Percentiles rank a stretch among this genome's conserved stretches.
These are phyloP conservation scores for Cyanoderma ruficeps DNA, from an alignment of 2,113 vertebrate species.

Conservation along the genomic window DNA sequence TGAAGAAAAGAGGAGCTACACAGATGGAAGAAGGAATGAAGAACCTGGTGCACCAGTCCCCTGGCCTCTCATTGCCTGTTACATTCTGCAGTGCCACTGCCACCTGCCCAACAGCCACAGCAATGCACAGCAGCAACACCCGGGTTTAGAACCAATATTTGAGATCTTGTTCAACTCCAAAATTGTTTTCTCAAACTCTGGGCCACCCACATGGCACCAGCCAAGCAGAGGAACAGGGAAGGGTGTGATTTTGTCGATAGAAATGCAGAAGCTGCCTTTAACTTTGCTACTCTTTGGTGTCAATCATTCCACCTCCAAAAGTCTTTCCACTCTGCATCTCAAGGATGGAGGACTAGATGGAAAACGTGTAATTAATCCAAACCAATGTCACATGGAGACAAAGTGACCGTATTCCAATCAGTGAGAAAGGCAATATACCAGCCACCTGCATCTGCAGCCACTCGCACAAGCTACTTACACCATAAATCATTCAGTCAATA, in stretches of 20 bases:
- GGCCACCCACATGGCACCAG: neutral
- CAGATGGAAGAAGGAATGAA: neutral
- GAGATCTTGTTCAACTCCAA: neutral
- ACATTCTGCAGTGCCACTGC: neutral
- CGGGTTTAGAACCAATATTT: neutral
- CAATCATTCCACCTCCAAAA: neutral
- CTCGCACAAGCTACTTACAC: neutral
- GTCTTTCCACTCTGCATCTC: neutral
- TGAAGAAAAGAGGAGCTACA: neutral
- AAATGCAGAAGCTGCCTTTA: neutral
- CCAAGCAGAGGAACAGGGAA: neutral
- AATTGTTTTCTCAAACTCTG: neutral
- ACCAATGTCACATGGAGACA: neutral
- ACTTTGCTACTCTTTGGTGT: neutral
- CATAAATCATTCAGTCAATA: conserved; percentile 35
- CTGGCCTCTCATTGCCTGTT: neutral
- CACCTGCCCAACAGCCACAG: neutral
- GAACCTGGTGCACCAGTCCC: fast-evolving
- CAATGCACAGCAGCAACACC: fast-evolving
- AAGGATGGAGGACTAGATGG: neutral
- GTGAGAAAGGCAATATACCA: neutral
- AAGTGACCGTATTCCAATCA: conserved; percentile 30
- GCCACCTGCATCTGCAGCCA: neutral
- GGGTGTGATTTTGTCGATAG: neutral
- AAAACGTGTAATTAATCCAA: conserved; percentile 30